Base-by-base conservation (phyloP, 2,113 vertebrate genomes). In the Hippocampus mohnikei region DNA sequence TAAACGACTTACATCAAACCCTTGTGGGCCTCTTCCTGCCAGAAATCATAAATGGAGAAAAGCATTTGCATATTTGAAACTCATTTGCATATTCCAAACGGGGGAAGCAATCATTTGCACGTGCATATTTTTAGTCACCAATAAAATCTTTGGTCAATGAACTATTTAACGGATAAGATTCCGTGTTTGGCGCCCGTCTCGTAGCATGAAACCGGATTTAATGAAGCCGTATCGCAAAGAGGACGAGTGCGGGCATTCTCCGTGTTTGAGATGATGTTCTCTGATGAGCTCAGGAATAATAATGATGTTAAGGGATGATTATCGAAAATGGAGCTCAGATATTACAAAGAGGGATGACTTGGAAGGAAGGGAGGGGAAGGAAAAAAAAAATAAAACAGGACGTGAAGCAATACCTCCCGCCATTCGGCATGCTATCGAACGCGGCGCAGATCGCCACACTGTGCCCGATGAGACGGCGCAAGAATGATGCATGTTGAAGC, bases 401-500 rank as follows among this genome's bases (percentile, higher is more conserved):
- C 66, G 64, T 58, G 59, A 64, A 78, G 77, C 69, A 73, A 81
- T 75, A 83, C 69, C 78, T 78, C 75, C 80, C 58, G 72, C 73
- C 67, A 78, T 77, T 88, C 70, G 72, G 80, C 80, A 73, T 77
- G 79, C 82, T 40, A 69, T 74, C 10, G 42, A 69, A 66, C 5
- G 46, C 23, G 71, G 72, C 56, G 74, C 82, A 85, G 81, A 86
- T 69, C 83, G 74, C 72, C 0, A 8, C 29, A 2, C 66, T 72
- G 82, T 81, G 78, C 75, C 83, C 78, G 75, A 62, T 73, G 56
- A 88, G 82, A 70, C 77, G 70, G 78, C 56, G 67, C 81, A 84
- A 84, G 85, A 89, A 74, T 87, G 87, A 90, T 88, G 84, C 76
- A 58, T 90, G 89, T 90, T 81, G 80, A 86, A 87, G 84, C 88